Conservation (phyloP, 2,797 vertebrate genomes). For the Urocyon cinereoargenteus region DNA sequence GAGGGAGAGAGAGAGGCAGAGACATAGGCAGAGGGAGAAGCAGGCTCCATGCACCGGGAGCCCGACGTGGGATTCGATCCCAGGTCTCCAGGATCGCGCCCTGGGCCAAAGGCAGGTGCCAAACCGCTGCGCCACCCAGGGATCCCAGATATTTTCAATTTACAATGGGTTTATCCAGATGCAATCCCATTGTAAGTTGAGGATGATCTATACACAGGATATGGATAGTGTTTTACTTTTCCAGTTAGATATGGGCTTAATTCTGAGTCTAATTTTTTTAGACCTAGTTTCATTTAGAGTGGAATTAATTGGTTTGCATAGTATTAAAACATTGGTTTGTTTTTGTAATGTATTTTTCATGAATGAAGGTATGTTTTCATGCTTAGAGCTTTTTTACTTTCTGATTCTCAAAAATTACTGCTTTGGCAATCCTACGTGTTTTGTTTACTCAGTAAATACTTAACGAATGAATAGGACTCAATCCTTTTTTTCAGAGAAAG, state of each 20-base stretch:
- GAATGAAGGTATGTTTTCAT: not conserved
- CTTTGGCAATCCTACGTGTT: not conserved
- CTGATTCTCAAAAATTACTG: not conserved
- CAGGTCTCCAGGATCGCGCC: too few relatives aligned
- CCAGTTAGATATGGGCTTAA: not conserved
- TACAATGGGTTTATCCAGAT: not conserved
- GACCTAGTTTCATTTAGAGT: slow-evolving; percentile 6
- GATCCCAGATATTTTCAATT: not conserved
- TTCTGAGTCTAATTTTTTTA: not conserved
- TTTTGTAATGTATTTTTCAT: slow-evolving; percentile 25
- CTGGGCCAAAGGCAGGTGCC: too few relatives aligned
- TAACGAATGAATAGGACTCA: not conserved
- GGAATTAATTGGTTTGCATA: not conserved
- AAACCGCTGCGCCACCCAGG: too few relatives aligned
- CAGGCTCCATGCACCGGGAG: too few relatives aligned
- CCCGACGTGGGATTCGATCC: too few relatives aligned
- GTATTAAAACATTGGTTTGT: not conserved
- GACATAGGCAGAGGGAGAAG: too few relatives aligned
- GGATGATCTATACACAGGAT: not conserved
- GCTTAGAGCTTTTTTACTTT: not conserved
- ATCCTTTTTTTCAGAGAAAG: slow-evolving; percentile 12
- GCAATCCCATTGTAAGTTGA: not conserved
- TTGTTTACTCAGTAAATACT: not conserved
- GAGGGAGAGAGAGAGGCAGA: too few relatives aligned
- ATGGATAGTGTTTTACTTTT: not conserved